phyloP scores from a whole-genome alignment of 2,797 vertebrate species.

The Emydoidea blandingii region DNA sequence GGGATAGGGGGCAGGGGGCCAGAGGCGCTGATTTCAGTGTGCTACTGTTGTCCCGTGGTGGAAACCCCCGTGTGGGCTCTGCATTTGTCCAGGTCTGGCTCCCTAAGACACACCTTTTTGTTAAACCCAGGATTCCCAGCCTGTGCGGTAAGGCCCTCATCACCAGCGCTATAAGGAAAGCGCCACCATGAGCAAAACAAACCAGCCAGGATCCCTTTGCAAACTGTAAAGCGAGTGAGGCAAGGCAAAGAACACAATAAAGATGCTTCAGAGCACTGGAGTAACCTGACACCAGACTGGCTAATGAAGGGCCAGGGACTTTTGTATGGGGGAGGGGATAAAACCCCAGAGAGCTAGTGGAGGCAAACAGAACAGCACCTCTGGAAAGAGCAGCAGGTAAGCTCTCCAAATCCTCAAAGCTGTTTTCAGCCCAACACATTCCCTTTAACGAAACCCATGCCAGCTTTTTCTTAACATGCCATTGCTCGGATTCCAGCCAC shows the following conservation, averaged over 20 bases:
- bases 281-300: not conserved
- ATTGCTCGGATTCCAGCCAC: not conserved
- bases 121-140: not conserved
- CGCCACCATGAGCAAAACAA: not conserved
- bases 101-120: not conserved
- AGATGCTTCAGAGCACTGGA: not conserved
- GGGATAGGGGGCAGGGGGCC: too few species aligned
- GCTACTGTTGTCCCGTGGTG: too few species aligned
- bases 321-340: rapidly evolving
- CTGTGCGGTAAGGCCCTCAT: not conserved
- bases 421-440: not conserved
- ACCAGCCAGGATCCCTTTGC: not conserved
- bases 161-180: rapidly evolving
- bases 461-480: not conserved
- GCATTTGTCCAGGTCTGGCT: not conserved
- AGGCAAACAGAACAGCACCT: not conserved
- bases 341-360: rapidly evolving
- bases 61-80: too few species aligned
- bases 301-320: not conserved
- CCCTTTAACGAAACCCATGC: rapidly evolving
- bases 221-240: not conserved
- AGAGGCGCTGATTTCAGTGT: too few species aligned
- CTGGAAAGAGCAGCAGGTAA: rapidly evolving
- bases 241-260: rapidly evolving
- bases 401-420: not conserved